Base-by-base conservation (phyloP, 2,113 vertebrate genomes). In the Varanus salvator region DNA sequence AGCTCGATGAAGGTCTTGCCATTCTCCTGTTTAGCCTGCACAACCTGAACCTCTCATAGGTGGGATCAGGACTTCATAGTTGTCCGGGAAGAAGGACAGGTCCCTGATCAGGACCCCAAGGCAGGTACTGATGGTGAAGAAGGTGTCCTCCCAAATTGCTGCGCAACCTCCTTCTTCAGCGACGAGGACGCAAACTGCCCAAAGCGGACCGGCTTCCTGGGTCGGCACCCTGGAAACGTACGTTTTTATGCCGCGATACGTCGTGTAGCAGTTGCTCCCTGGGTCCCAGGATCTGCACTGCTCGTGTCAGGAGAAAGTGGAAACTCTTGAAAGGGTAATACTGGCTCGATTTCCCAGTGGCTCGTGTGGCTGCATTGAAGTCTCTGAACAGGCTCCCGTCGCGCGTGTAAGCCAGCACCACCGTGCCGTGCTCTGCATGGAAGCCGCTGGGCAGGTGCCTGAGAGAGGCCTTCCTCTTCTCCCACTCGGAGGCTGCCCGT, bases 251-350 rank as follows among this genome's bases (percentile, higher is more conserved):
- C 95, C 95, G 0, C 96, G 19, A 3, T 94, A 96, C 57, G 94
- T 96, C 3, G 19, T 77, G 82, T 2, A 82, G 85, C 96, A 97
- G 31, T 23, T 87, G 1, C 34, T 0, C 0, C 6, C n/a, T 34
- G 9, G 75, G 2, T 64, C 54, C 5, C 69, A 97, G 90, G 29
- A 85, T 2, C 1, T 84, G 86, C 71, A 97, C 81, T 1, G 96
- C 96, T 64, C 93, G 80, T 0, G 87, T 97, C 82, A 97, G 92
- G 82, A 96, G 95, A 86, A 96, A 97, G 29, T 97, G 97, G 29
- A 97, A 85, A 0, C 44, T 52, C 77, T 80, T 80, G 86, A 97
- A 97, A 34, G 54, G 17, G 48, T 80, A 80, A 50, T 93, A 9
- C 27, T 34, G 1, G 0, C 57, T 91, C 23, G 96, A 96, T 48